Evolutionary conservation across 2,113 vertebrate genomes (phyloP).

Genomic region (Anolis sagrei): DNA sequence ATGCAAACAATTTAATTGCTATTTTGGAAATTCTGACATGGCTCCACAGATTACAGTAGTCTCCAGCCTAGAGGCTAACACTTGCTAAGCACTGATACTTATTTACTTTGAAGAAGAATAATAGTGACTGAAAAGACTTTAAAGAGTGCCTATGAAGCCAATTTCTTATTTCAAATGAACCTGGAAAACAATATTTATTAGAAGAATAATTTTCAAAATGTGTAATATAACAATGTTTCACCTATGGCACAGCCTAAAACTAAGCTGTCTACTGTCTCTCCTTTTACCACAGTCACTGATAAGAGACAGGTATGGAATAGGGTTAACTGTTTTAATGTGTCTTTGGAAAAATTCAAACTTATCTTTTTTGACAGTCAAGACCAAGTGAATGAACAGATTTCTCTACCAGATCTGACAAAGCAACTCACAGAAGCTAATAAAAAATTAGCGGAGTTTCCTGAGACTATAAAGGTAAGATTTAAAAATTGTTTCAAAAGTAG

Average conservation of each 20-base stretch:
- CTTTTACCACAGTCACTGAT: neutral
- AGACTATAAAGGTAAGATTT: slow-evolving; percentile 77
- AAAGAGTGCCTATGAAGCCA: neutral
- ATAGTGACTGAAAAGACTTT: neutral
- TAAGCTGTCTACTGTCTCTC: neutral
- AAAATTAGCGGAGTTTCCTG: slow-evolving; percentile 80
- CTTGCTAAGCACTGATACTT: neutral
- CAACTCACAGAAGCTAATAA: slow-evolving; percentile 83
- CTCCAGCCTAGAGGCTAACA: neutral
- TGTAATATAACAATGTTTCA: neutral
- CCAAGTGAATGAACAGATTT: slow-evolving; percentile 66
- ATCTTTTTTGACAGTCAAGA: slow-evolving; percentile 67
- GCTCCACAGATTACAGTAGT: neutral
- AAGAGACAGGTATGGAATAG: neutral
- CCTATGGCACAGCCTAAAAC: neutral
- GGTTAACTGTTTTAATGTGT: neutral
- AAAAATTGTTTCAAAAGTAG: neutral
- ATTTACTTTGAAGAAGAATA: neutral
- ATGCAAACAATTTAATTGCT: neutral
- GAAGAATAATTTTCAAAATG: neutral
- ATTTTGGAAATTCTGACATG: neutral
- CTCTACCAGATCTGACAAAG: slow-evolving; percentile 83
- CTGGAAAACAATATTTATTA: neutral
- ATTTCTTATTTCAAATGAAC: neutral
- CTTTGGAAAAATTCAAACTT: slow-evolving; percentile 26